Conservation (phyloP, 2,113 vertebrate genomes). For the Dipodomys stephensi region DNA sequence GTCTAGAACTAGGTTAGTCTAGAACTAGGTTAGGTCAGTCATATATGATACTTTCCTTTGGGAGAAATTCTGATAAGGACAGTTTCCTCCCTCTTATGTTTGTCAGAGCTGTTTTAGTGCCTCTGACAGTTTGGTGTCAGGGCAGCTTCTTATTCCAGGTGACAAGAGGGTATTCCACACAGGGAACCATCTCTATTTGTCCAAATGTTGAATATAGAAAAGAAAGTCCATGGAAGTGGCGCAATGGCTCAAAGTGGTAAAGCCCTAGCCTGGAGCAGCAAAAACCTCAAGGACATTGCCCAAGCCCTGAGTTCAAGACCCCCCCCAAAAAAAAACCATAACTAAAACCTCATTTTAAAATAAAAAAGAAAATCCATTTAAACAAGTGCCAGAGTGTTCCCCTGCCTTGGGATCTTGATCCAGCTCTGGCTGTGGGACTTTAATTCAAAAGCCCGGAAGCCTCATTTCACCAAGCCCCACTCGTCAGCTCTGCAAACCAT, state of each 20-base stretch:
- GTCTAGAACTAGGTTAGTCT: neutral
- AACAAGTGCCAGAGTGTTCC: neutral
- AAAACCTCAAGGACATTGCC: too few species aligned
- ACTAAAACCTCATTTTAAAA: too few species aligned
- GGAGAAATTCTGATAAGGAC: too few species aligned
- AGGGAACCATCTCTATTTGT: neutral
- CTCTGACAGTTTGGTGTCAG: too few species aligned
- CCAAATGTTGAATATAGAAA: slow-evolving; percentile 1
- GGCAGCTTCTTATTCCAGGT: too few species aligned
- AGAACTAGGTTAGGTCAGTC: too few species aligned
- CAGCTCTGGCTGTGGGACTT: neutral
- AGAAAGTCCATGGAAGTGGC: neutral
- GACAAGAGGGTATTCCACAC: neutral
- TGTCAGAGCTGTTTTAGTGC: neutral
- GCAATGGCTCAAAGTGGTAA: too few species aligned
- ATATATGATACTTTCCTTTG: too few species aligned
- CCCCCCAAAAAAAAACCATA: too few species aligned
- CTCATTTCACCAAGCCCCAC: neutral
- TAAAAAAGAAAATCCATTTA: neutral
- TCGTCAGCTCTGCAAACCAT: neutral
- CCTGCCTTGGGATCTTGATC: neutral
- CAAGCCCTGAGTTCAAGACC: too few species aligned
- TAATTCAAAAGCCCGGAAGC: neutral
- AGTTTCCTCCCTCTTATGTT: too few species aligned
- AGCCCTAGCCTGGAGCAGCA: too few species aligned